Evolutionary conservation across 2,888 invertebrate species (phyloP).

Genomic region (Saturnia pavonia): DNA sequence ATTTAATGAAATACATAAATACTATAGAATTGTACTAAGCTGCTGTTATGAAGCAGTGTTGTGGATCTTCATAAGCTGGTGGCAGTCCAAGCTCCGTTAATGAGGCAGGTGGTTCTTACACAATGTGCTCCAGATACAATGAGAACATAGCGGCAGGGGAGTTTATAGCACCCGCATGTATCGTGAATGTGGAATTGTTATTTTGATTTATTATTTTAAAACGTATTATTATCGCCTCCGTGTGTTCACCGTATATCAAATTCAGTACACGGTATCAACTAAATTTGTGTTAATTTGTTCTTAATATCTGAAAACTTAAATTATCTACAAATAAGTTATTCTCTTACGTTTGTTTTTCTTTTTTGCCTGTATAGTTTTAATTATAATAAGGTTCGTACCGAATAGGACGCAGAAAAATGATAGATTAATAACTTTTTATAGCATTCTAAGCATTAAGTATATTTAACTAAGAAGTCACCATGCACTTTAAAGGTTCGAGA

Average conservation of each 20-base stretch:
- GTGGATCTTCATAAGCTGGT: constrained; percentile 41
- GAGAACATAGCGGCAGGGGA: constrained; percentile 46
- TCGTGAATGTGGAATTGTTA: constrained; percentile 22
- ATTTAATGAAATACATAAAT: neutral
- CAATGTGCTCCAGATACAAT: constrained; percentile 68
- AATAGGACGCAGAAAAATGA: too few relatives aligned
- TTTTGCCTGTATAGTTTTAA: neutral
- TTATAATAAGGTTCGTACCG: neutral
- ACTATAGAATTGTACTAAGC: constrained; percentile 1
- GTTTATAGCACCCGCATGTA: constrained; percentile 47
- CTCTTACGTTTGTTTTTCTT: neutral
- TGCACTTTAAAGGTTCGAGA: too few relatives aligned
- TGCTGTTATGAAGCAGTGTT: constrained; percentile 2
- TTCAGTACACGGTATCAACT: neutral
- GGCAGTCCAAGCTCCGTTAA: constrained; percentile 54
- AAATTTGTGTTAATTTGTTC: neutral
- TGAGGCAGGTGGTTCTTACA: constrained; percentile 74
- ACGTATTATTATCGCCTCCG: neutral
- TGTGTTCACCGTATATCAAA: neutral
- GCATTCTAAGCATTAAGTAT: too few relatives aligned
- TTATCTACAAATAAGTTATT: neutral
- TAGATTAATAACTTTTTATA: too few relatives aligned
- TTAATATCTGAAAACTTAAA: neutral
- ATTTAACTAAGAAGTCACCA: too few relatives aligned
- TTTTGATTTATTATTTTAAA: constrained; percentile 14